Evolutionary conservation across 2,888 invertebrate species (phyloP).

Genomic region (Coenonympha glycerion): DNA sequence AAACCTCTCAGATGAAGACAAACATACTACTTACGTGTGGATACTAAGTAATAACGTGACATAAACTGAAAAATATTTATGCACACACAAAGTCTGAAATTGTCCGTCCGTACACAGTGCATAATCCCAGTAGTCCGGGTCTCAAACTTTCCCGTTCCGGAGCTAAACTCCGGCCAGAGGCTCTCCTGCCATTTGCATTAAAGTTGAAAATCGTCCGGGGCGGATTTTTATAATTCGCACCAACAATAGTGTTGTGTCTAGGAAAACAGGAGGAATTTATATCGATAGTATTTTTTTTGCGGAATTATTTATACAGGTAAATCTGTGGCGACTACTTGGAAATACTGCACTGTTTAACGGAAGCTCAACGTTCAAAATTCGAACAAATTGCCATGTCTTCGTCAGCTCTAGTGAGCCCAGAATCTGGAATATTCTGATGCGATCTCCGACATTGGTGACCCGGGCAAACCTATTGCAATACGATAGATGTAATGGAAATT

Average conservation of each 20-base stretch:
- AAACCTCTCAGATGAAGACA: too few species aligned
- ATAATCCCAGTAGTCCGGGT: neutral
- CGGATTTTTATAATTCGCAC: conserved; percentile 32
- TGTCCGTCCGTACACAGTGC: neutral
- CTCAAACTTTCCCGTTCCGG: neutral
- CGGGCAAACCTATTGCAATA: too few species aligned
- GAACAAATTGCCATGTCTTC: too few species aligned
- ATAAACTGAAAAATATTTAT: neutral
- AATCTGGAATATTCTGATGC: too few species aligned
- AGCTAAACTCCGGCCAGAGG: conserved; percentile 9
- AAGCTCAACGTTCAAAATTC: too few species aligned
- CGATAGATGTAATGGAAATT: too few species aligned
- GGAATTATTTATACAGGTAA: neutral
- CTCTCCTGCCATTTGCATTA: conserved; percentile 30
- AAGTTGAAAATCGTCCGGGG: conserved; percentile 30
- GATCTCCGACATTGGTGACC: too few species aligned
- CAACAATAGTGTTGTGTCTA: conserved; percentile 21
- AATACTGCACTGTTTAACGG: too few species aligned
- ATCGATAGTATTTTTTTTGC: neutral
- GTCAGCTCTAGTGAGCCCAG: too few species aligned
- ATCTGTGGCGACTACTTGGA: neutral
- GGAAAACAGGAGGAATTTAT: neutral
- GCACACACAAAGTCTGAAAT: neutral
- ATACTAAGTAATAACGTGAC: neutral
- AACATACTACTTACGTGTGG: too few species aligned